These are phyloP conservation scores for Copidosoma floridanum DNA, from an alignment of 1,140 invertebrate species.

Conservation along the genomic window DNA sequence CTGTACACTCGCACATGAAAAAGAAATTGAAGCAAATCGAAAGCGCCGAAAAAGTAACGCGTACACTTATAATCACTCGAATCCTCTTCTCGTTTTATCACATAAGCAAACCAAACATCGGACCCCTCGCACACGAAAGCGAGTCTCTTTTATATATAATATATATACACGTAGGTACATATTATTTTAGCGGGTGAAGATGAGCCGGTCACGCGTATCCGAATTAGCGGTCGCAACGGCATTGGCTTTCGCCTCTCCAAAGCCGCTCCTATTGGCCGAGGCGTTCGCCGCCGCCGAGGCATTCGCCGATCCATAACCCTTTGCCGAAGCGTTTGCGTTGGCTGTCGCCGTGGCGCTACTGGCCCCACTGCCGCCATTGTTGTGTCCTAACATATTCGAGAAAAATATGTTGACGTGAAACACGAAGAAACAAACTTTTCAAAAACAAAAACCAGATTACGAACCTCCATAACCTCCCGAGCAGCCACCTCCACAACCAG, in stretches of 20 bases:
- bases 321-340: conserved; percentile 26
- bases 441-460: not conserved
- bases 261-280: not conserved
- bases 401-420: not conserved
- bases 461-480: not conserved
- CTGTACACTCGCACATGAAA: not conserved
- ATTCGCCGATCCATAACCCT: conserved; percentile 5
- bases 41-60: not conserved
- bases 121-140: not conserved
- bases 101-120: not conserved
- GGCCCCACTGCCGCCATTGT: not conserved
- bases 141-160: not conserved
- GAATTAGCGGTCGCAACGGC: conserved; percentile 33
- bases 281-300: conserved; percentile 2
- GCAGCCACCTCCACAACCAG: not conserved
- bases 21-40: not conserved
- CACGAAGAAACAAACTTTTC: not conserved
- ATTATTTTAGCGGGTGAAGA: conserved; percentile 35
- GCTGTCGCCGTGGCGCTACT: conserved; percentile 25
- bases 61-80: not conserved
- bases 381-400: not conserved
- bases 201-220: conserved; percentile 34
- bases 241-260: conserved; percentile 31
- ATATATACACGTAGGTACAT: not conserved
- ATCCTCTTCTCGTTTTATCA: conserved; percentile 8